Evolutionary conservation across 2,888 invertebrate species (phyloP).

Genomic region (Eristalis intricaria): DNA sequence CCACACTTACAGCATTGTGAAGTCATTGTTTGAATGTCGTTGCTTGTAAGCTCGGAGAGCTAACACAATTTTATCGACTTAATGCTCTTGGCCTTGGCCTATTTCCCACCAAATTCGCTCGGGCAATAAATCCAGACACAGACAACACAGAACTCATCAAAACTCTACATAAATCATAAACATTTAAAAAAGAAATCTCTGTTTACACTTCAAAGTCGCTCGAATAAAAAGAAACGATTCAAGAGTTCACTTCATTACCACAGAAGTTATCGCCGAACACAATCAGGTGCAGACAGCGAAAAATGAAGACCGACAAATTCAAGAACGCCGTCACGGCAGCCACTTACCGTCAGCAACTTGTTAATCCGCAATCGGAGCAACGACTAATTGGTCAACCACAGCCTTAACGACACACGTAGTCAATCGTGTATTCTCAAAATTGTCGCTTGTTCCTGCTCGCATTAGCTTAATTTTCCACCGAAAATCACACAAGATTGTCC

Average conservation of each 20-base stretch:
- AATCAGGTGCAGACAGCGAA: background rate
- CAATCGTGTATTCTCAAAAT: background rate
- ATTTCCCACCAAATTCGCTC: background rate
- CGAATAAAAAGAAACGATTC: background rate
- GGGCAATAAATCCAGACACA: background rate
- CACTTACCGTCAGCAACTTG: background rate
- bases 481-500: slow-evolving; percentile 27
- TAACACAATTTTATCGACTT: background rate
- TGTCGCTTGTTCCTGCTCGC: background rate
- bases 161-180: background rate
- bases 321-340: background rate
- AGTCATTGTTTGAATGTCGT: no score
- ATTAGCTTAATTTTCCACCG: slow-evolving; percentile 24
- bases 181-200: background rate
- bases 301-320: background rate
- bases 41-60: no score
- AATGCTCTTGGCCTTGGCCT: background rate
- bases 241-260: background rate
- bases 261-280: background rate
- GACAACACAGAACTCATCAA: background rate
- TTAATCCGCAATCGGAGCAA: slow-evolving; percentile 1
- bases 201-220: background rate
- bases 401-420: background rate
- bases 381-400: background rate
- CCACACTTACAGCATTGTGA: no score